Evolutionary conservation across 2,113 vertebrate species (phyloP), one percentile per base, ranked within the genome.

Genomic region (Uropsilus gracilis): DNA sequence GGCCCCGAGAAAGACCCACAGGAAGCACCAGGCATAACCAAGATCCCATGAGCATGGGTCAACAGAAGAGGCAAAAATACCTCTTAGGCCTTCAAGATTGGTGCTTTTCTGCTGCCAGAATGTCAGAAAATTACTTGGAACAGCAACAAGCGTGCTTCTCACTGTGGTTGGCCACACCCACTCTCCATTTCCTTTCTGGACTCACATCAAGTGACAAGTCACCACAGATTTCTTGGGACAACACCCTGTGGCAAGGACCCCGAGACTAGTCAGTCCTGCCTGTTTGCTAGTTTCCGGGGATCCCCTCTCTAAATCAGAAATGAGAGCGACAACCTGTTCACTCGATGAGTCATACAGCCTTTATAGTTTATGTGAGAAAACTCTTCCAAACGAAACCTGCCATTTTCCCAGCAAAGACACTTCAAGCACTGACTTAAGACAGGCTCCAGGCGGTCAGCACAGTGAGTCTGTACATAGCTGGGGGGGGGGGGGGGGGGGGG

Each of bases 91-190:
- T 64, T 16, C 39, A 14, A 18, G 90, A 48, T 16, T n/a, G 18
- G 34, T 32, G 42, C 50, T 46, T 85, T 72, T 57, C 53, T 48
- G n/a, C 73, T 57, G 66, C n/a, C 37, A 42, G 14, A 18, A 75
- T 28, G 3, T 77, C 69, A 75, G 71, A 24, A 53, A 82, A 71
- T 34, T 30, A 91, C 55, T 53, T 32, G 89, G 86, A 72, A 57
- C 26, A 11, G 24, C 10, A 16, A 57, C 14, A 7, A 3, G 0
- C 6, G 28, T 20, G 59, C 16, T 22, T 42, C 61, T 37, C 24
- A 6, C 28, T 11, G n/a, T 30, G 16, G 82, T 14, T 18, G 44
- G 55, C 26, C 48, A 37, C 30, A 44, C 28, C 20, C 42, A 44
- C 11, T 57, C 34, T 34, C 28, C 30, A n/a, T 22, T 26, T 61